Evolutionary conservation across 2,797 vertebrate genomes (phyloP), one percentile per base, ranked within the genome.

Genomic region (Parauchenoglanis punctatus): DNA sequence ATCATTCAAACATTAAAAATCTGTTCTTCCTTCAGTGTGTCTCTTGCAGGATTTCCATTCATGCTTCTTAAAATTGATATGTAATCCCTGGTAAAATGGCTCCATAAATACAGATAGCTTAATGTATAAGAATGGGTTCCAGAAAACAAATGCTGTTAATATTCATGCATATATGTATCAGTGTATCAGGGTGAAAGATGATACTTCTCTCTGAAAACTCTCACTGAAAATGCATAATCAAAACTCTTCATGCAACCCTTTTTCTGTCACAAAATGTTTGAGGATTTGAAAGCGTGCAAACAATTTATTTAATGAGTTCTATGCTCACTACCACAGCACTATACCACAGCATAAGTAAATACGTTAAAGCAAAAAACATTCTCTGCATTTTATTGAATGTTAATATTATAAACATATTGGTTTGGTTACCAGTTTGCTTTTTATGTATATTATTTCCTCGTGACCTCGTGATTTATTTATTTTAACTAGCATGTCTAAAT

Each of bases 121-220:
- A 28, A 54, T 61, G 49, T 58, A 46, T 81, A 40, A 56, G 20
- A 83, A 63, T 83, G 70, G 35, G 20, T 20, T 85, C 2, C 56
- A 67, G 77, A 82, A 86, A 25, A 85, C 70, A 88, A 77, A 87
- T 82, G 61, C 67, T 81, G 61, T 68, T 85, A 75, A 68, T 75
- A 65, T 73, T 72, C 56, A 2, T 86, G 65, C 40, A 18, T 67
- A 86, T 87, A 70, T 87, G 10, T 23, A 31, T 86, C 44, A 77
- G 20, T 59, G 31, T 49, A 49, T 49, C 46, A 49, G 49, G 52
- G 65, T 83, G 81, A 70, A 89, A 81, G 85, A 81, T 1, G 28
- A 40, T 78, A 65, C 73, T 87, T 86, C 44, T 86, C 31, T 82
- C 28, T n/a, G 40, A 67, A 65, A 77, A 59, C 13, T 56, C 67